A percentile compares a stretch with the other conserved stretches of the same genome.
phyloP scores from a whole-genome alignment of 2,113 vertebrate species.

The Mixornis gularis region DNA sequence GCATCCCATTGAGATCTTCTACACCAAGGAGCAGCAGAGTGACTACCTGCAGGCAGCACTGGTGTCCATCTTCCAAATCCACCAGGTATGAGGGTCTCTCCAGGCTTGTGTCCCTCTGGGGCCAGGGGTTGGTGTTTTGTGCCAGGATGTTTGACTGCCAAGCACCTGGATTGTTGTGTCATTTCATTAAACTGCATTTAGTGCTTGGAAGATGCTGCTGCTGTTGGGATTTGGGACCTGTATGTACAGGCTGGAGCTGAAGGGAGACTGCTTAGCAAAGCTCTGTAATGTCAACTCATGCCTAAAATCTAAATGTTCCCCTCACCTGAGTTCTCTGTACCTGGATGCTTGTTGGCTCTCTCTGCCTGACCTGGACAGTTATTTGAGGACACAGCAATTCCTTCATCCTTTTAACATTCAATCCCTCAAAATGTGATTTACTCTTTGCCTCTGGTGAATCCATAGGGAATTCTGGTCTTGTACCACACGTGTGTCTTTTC shows the following conservation, averaged over 20 bases:
- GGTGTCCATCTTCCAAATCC: slow-evolving; percentile 92
- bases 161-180: background rate
- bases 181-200: background rate
- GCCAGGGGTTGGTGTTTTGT: background rate
- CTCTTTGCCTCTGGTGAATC: background rate
- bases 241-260: background rate
- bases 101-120: background rate
- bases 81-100: slow-evolving; percentile 75
- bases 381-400: background rate
- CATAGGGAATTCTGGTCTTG: background rate
- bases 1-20: slow-evolving; percentile 91
- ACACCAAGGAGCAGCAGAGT: slow-evolving; percentile 89
- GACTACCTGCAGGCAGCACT: slow-evolving; percentile 96
- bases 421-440: background rate
- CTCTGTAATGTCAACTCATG: background rate
- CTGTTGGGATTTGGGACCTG: background rate
- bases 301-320: background rate
- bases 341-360: background rate
- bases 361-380: background rate
- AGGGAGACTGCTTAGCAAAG: background rate
- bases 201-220: background rate
- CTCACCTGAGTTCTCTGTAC: background rate
- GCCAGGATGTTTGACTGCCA: background rate
- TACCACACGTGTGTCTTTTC: background rate
- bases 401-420: background rate